phyloP scores from a whole-genome alignment of 2,888 invertebrate species.

The Trisateles emortualis region DNA sequence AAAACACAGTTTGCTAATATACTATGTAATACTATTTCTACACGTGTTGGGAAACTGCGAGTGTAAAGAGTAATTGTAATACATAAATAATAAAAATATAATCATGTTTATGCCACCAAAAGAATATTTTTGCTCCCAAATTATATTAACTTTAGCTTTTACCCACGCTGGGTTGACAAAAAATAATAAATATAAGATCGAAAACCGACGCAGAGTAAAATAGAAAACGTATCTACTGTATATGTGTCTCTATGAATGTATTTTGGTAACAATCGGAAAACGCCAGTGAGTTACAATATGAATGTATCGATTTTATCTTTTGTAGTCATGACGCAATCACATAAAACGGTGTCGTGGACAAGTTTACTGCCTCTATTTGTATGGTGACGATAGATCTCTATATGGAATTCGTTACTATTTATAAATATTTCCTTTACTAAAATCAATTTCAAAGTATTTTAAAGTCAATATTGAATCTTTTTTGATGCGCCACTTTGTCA shows the following conservation, averaged over 20 bases:
- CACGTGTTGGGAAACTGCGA: no score
- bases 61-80: no score
- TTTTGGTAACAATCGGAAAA: constrained; percentile 17
- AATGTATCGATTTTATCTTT: constrained; percentile 28
- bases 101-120: neutral
- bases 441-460: no score
- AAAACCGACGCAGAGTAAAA: neutral
- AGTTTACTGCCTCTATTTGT: constrained; percentile 19
- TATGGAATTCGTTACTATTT: constrained; percentile 5
- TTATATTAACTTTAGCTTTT: constrained; percentile 1
- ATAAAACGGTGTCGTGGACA: constrained; percentile 20
- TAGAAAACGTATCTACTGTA: neutral
- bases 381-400: constrained; percentile 14
- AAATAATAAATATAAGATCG: neutral
- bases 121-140: constrained; percentile 3
- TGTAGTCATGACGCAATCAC: constrained; percentile 20
- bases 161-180: neutral
- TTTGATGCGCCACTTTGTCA: constrained; percentile 21
- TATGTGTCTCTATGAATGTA: neutral
- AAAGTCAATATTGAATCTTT: no score
- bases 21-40: no score
- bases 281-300: constrained; percentile 10
- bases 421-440: neutral
- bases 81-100: constrained; percentile 7
- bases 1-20: no score